Evolutionary conservation across 2,888 invertebrate species (phyloP), one percentile per base, ranked within the genome.

Genomic region (Gnatocerus cornutus): DNA sequence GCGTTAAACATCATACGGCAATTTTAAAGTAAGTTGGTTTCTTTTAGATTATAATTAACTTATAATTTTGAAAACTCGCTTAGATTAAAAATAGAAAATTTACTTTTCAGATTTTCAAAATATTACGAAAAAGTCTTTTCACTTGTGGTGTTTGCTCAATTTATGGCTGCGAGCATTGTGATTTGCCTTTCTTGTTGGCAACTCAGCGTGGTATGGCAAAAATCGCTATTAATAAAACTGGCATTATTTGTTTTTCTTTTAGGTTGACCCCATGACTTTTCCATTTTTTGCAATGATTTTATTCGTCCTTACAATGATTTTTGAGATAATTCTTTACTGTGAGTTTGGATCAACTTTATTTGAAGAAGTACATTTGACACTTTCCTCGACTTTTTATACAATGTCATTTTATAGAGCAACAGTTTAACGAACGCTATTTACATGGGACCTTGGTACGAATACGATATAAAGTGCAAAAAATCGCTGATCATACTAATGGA

Each of bases 401-500:
- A n/a, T n/a, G n/a, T 50, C 29, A 27, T 52, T 8, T 50, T 74
- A 71, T 81, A 88, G 88, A 87, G 87, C 76, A 76, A 76, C 16
- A 82, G 79, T 55, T 74, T 88, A 72, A 78, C 78, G 72, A 75
- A 79, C 68, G 83, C 87, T 27, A 77, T 85, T 71, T 87, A 87
- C 82, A 73, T 79, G 75, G 84, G 76, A 83, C 85, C 86, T 50
- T 78, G 76, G 77, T 77, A 77, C 77, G 82, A 77, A 78, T 80
- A 72, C 83, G 85, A 78, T 73, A 81, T 80, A 66, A 75, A 76
- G 14, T 69, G 85, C 10, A 84, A 87, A 0, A 83, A 84, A 1
- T 77, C 83, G 73, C 79, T 88, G 76, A 72, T 86, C 68, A 81
- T 87, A 73, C 78, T 85, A 61, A 83, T 87, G 86, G 82, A 83